Percentiles rank a stretch among this genome's conserved stretches.
phyloP scores from a whole-genome alignment of 2,888 invertebrate genomes.

The Sinelater perroti region DNA sequence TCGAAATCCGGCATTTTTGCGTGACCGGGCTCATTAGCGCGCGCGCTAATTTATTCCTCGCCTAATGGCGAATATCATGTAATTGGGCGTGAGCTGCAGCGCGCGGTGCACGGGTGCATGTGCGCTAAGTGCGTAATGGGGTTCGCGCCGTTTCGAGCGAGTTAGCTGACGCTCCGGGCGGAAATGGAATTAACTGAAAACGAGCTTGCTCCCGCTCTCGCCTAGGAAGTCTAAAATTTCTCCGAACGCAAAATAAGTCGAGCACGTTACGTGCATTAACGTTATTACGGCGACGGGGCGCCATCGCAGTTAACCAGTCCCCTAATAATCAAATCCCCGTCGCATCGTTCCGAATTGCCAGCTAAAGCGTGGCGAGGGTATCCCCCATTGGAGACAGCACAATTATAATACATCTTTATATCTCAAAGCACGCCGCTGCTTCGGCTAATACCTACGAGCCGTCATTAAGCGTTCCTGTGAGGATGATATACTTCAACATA shows the following conservation, averaged over 20 bases:
- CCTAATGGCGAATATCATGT: conserved; percentile 11
- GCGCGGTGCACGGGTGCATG: conserved; percentile 13
- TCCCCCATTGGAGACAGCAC: too few species aligned
- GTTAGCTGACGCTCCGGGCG: conserved; percentile 23
- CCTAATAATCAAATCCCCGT: conserved; percentile 40
- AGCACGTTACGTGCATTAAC: conserved; percentile 44
- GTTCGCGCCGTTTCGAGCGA: conserved; percentile 21
- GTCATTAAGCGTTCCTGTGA: too few species aligned
- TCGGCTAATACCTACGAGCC: too few species aligned
- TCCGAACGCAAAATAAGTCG: conserved; percentile 38
- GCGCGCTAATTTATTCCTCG: conserved; percentile 7
- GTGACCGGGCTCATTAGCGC: conserved; percentile 13
- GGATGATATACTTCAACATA: too few species aligned
- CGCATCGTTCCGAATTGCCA: conserved; percentile 30
- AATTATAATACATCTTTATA: too few species aligned
- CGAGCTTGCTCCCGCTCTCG: conserved; percentile 28
- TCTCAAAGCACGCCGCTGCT: too few species aligned
- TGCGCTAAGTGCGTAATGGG: conserved; percentile 15
- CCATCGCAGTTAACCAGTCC: conserved; percentile 39
- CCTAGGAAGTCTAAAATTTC: conserved; percentile 33
- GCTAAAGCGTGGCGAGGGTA: too few species aligned
- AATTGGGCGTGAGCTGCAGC: conserved; percentile 14
- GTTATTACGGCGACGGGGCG: conserved; percentile 43
- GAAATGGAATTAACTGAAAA: conserved; percentile 32
- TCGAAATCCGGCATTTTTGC: conserved; percentile 1